A percentile compares a stretch with the other conserved stretches of the same genome.
phyloP scores from a whole-genome alignment of 2,797 vertebrate species.

The Emys orbicularis region DNA sequence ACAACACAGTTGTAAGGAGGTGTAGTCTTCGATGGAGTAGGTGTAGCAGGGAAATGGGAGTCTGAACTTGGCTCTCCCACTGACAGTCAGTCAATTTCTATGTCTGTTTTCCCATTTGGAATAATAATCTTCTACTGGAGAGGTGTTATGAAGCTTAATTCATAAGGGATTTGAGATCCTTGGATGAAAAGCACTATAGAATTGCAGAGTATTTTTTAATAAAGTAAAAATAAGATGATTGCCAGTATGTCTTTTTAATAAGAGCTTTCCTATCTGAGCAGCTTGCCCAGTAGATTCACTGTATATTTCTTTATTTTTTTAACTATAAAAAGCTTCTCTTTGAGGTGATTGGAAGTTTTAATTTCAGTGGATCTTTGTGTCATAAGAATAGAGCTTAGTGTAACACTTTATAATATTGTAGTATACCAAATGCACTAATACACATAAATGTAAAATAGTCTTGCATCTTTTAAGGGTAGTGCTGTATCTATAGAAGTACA shows the following conservation, averaged over 20 bases:
- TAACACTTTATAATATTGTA: not conserved
- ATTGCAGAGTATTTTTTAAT: not conserved
- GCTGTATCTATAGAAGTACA: constrained; percentile 57
- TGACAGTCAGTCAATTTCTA: not conserved
- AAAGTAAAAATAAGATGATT: not conserved
- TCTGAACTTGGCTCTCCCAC: not conserved
- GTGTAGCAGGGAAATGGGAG: not conserved
- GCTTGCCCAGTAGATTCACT: not conserved
- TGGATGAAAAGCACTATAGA: not conserved
- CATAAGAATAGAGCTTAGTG: not conserved
- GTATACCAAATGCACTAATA: not conserved
- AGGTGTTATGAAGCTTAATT: not conserved
- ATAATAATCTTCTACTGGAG: constrained; percentile 11
- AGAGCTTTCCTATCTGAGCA: not conserved
- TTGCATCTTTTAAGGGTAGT: not conserved
- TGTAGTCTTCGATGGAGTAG: not conserved
- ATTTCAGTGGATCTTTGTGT: constrained; percentile 29
- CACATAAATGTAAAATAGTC: not conserved
- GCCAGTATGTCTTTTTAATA: not conserved
- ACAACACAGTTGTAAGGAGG: accelerated
- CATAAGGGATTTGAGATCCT: not conserved
- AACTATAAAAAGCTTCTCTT: not conserved
- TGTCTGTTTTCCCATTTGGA: not conserved
- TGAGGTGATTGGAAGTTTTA: constrained; percentile 10
- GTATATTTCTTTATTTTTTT: not conserved